A percentile compares a stretch with the other conserved stretches of the same genome.
phyloP scores from a whole-genome alignment of 2,797 vertebrate species.

The Urocyon cinereoargenteus region DNA sequence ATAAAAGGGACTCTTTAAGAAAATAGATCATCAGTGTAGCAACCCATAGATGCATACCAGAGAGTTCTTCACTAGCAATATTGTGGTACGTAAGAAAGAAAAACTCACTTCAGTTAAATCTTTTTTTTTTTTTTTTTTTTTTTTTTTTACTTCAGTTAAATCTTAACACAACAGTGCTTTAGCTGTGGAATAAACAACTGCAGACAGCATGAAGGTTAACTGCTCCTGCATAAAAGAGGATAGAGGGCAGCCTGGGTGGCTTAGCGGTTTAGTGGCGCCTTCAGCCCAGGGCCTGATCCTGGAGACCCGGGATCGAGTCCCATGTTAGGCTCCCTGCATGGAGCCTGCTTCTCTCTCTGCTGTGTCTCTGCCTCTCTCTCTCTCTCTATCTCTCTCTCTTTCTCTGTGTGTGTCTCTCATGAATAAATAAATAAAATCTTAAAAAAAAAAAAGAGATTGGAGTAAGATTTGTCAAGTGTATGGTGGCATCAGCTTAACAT shows the following conservation, averaged over 20 bases:
- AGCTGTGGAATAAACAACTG: not conserved
- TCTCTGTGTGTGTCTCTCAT: no score
- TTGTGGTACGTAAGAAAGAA: not conserved
- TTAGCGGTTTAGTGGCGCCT: no score
- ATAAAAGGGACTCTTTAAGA: conserved; percentile 27
- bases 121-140: not conserved
- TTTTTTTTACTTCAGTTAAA: not conserved
- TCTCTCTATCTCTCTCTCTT: no score
- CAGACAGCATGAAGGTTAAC: not conserved
- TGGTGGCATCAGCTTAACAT: not conserved
- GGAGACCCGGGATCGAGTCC: no score
- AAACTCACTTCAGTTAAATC: not conserved
- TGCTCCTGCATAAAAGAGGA: not conserved
- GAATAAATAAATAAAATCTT: no score
- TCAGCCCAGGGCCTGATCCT: no score
- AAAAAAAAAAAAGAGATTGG: not conserved
- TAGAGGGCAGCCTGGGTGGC: no score
- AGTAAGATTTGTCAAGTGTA: not conserved
- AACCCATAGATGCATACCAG: not conserved
- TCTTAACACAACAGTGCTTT: not conserved
- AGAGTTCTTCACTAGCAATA: not conserved
- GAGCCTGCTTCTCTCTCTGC: no score
- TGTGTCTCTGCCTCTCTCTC: no score
- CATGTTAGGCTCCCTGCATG: no score
- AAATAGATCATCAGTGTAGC: conserved; percentile 19